Evolutionary conservation across 2,888 invertebrate genomes (phyloP).

Genomic region (Thymelicus sylvestris): DNA sequence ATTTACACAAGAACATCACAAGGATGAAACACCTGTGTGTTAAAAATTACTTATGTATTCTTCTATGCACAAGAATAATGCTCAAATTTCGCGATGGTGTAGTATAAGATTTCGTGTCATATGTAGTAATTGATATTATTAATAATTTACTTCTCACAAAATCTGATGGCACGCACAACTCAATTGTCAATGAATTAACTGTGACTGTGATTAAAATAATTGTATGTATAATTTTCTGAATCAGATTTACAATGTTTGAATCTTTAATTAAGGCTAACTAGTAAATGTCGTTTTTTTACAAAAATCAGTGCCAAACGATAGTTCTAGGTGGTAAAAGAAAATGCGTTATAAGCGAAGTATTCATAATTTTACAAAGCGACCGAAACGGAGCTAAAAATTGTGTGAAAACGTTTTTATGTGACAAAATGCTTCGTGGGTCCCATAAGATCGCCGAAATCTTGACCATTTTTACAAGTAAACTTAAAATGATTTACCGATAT

Average conservation of each 20-base stretch:
- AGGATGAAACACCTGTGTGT: conserved; percentile 69
- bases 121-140: conserved; percentile 74
- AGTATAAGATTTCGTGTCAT: conserved; percentile 83
- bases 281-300: conserved; percentile 60
- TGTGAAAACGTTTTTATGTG: conserved; percentile 43
- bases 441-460: conserved; percentile 82
- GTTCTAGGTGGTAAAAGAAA: conserved; percentile 80
- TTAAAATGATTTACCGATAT: conserved; percentile 81
- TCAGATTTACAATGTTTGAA: conserved; percentile 60
- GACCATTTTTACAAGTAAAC: conserved; percentile 77
- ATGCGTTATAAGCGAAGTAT: conserved; percentile 68
- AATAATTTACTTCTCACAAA: conserved; percentile 68
- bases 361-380: conserved; percentile 65
- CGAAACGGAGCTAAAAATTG: conserved; percentile 67
- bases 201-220: conserved; percentile 81
- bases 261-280: conserved; percentile 65
- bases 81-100: conserved; percentile 81
- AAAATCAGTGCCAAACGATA: conserved; percentile 82
- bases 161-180: conserved; percentile 77
- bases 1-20: conserved; percentile 65
- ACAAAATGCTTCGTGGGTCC: conserved; percentile 72
- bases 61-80: conserved; percentile 81
- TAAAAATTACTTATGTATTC: conserved; percentile 72
- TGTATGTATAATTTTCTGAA: conserved; percentile 65
- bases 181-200: conserved; percentile 67